Conservation (phyloP, 2,888 invertebrate species). For the Cantharis rustica region DNA sequence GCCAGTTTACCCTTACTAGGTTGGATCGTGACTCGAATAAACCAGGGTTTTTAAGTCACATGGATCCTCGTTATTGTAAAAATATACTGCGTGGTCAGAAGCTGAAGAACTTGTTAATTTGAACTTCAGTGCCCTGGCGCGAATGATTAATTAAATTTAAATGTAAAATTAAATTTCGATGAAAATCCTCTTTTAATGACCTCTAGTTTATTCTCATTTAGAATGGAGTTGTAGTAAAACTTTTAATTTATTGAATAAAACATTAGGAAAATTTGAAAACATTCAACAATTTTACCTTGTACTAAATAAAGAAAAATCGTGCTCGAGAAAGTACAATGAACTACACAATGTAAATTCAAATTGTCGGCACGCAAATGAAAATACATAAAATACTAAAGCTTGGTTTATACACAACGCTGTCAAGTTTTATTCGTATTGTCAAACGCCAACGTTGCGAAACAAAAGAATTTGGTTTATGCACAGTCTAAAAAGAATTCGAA, state of each 20-base stretch:
- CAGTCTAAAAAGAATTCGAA: too few relatives aligned
- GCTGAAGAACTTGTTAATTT: background rate
- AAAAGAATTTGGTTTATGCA: background rate
- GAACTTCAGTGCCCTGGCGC: background rate
- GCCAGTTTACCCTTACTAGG: background rate
- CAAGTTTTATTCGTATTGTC: background rate
- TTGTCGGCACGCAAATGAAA: background rate
- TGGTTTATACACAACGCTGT: background rate
- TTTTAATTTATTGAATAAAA: background rate
- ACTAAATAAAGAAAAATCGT: background rate
- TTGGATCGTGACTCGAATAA: background rate
- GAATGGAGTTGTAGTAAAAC: background rate
- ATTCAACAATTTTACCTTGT: background rate
- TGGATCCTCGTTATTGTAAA: background rate
- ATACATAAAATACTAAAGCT: background rate
- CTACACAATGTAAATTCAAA: background rate
- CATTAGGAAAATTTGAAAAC: background rate
- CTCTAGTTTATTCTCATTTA: background rate
- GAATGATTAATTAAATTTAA: background rate
- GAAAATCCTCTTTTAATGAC: background rate
- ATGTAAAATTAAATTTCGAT: background rate
- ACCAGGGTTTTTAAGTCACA: background rate
- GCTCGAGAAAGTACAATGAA: background rate
- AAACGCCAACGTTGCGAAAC: background rate
- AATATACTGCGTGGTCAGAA: background rate